Percentiles rank a stretch among this genome's conserved stretches.
phyloP scores from a whole-genome alignment of 2,113 vertebrate species.

The Tyrannus savana region DNA sequence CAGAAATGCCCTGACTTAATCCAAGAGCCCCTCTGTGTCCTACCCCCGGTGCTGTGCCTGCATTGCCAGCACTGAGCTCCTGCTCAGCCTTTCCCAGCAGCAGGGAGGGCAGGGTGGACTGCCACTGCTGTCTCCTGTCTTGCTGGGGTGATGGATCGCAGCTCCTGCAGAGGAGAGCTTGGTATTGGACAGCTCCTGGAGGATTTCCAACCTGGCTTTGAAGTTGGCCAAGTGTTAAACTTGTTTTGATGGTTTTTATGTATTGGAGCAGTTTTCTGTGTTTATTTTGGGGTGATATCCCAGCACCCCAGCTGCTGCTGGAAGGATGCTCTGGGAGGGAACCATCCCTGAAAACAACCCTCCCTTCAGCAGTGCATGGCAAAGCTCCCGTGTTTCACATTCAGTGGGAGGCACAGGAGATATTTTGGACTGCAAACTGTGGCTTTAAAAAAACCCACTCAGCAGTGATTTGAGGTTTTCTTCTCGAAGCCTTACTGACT shows the following conservation, averaged over 20 bases:
- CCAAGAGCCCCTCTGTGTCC: not conserved
- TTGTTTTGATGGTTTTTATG: not conserved
- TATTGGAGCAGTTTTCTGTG: not conserved
- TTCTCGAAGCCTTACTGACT: not conserved
- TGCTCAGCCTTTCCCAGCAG: not conserved
- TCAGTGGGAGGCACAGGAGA: not conserved
- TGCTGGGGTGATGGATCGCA: not conserved
- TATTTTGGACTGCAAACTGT: not conserved
- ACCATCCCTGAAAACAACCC: not conserved
- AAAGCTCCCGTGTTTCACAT: not conserved
- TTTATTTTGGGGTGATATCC: not conserved
- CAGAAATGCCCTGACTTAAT: not conserved
- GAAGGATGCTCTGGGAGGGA: not conserved
- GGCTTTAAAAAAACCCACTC: not conserved
- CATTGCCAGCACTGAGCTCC: fast-evolving
- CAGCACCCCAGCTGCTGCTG: not conserved
- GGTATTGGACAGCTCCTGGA: not conserved
- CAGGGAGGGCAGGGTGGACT: not conserved
- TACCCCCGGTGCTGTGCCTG: fast-evolving
- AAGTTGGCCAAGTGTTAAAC: not conserved
- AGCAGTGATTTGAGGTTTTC: not conserved
- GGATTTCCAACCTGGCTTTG: not conserved
- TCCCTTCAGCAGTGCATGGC: not conserved
- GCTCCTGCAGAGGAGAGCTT: not conserved
- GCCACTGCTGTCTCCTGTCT: not conserved